A percentile compares a stretch with the other conserved stretches of the same genome.
These are phyloP conservation scores for Platyscapa corneri DNA, from an alignment of 1,140 invertebrate species.

Conservation along the genomic window DNA sequence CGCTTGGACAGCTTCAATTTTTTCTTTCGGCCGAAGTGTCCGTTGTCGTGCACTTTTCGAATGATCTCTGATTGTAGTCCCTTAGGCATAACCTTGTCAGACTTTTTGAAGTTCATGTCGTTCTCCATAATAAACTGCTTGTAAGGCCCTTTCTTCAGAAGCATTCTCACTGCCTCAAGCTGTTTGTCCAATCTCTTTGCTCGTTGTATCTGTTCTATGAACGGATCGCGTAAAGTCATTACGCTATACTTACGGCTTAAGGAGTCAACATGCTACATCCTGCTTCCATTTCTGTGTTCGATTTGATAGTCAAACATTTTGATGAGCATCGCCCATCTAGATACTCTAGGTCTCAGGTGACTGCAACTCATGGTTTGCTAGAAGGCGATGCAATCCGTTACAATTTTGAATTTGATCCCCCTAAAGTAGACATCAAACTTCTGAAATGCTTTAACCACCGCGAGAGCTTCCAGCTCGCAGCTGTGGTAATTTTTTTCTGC, in stretches of 20 bases:
- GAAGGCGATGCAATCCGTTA: conserved; percentile 67
- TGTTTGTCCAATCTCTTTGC: not conserved
- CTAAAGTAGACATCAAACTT: conserved; percentile 69
- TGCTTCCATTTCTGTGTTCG: too few relatives aligned
- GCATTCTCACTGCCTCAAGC: not conserved
- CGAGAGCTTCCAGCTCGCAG: conserved; percentile 54
- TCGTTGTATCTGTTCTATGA: conserved; percentile 4
- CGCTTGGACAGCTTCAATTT: not conserved
- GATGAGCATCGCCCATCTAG: conserved; percentile 62
- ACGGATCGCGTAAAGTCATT: not conserved
- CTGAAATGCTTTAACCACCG: conserved; percentile 61
- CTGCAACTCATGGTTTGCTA: too few relatives aligned
- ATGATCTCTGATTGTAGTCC: too few relatives aligned
- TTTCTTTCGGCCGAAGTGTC: conserved; percentile 41
- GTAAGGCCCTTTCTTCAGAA: not conserved
- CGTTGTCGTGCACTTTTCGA: conserved; percentile 38
- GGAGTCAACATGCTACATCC: conserved; percentile 62
- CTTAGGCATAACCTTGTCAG: conserved; percentile 15
- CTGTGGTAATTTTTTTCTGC: conserved; percentile 52
- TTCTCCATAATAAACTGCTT: not conserved
- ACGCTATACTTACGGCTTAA: conserved; percentile 51
- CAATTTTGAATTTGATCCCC: conserved; percentile 64
- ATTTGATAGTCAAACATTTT: conserved; percentile 60
- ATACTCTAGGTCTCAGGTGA: too few relatives aligned
- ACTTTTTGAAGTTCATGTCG: not conserved